These are phyloP conservation scores for Abramis brama DNA, from an alignment of 2,113 vertebrate species.

Conservation along the genomic window DNA sequence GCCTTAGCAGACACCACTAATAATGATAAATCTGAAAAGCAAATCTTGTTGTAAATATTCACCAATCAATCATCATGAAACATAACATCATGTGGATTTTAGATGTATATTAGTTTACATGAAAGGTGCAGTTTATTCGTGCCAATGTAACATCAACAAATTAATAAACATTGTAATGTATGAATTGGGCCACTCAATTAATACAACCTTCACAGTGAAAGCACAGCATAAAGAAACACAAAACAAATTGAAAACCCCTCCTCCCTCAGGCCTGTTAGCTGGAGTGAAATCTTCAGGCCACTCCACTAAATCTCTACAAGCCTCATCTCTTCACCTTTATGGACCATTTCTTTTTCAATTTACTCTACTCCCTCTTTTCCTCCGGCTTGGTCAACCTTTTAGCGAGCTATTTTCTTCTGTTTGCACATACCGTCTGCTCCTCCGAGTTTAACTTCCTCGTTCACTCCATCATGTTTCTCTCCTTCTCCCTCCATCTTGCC, in stretches of 20 bases:
- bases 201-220: neutral
- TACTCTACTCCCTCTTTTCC: conserved; percentile 34
- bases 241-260: neutral
- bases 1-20: neutral
- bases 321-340: conserved; percentile 45
- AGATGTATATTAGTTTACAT: neutral
- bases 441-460: conserved; percentile 6
- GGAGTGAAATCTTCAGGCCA: conserved; percentile 21
- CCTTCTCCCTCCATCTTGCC: neutral
- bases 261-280: conserved; percentile 10
- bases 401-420: conserved; percentile 5
- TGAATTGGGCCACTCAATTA: neutral
- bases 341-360: conserved; percentile 54
- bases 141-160: neutral
- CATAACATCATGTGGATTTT: neutral
- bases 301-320: conserved; percentile 39
- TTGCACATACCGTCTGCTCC: conserved; percentile 22
- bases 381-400: conserved; percentile 39
- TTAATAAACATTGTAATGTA: neutral
- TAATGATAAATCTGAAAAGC: neutral
- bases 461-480: conserved; percentile 22
- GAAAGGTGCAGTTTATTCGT: neutral
- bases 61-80: neutral
- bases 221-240: neutral
- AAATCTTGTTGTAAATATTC: neutral